Evolutionary conservation across 2,797 vertebrate species (phyloP).

Genomic region (Anabacerthia variegaticeps): DNA sequence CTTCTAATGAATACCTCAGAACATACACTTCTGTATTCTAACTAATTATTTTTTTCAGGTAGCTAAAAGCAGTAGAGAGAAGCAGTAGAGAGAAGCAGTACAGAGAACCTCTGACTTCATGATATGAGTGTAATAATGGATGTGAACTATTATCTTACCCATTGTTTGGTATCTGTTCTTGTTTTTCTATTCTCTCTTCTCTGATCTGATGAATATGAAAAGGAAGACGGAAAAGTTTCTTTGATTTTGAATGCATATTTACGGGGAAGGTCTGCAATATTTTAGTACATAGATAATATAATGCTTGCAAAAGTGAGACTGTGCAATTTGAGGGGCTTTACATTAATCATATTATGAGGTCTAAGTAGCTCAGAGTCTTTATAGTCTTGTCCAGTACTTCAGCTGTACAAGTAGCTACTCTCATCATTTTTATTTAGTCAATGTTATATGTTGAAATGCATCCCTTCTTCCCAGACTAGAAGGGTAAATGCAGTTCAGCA

Average conservation of each 20-base stretch:
- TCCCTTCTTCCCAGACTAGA: background rate
- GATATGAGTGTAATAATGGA: background rate
- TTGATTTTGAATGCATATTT: slow-evolving; percentile 3
- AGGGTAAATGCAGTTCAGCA: background rate
- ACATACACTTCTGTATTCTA: background rate
- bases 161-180: background rate
- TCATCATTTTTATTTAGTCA: background rate
- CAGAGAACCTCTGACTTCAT: background rate
- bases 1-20: background rate
- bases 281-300: background rate
- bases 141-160: background rate
- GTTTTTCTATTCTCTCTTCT: background rate
- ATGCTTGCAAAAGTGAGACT: background rate
- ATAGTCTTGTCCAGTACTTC: background rate
- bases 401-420: background rate
- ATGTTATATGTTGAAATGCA: background rate
- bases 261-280: background rate
- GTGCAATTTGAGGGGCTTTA: background rate
- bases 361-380: slow-evolving; percentile 3
- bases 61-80: background rate
- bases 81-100: background rate
- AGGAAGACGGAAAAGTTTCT: background rate
- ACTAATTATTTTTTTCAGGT: background rate
- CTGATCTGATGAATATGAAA: background rate
- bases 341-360: background rate